Conservation (phyloP, 1,140 invertebrate genomes). For the Nymphalis io region DNA sequence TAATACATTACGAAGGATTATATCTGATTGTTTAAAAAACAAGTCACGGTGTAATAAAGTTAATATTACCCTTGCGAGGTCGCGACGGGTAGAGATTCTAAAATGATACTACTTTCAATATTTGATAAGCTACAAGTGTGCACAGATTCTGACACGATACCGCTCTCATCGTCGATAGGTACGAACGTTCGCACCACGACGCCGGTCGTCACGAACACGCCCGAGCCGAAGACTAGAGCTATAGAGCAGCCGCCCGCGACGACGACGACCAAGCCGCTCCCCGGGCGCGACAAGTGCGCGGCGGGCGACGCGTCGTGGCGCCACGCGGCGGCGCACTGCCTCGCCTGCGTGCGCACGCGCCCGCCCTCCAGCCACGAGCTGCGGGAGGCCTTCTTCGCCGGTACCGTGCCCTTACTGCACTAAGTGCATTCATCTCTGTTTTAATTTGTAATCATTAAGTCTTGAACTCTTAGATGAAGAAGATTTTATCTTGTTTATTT, state of each 20-base stretch:
- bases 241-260: background rate
- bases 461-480: too few relatives aligned
- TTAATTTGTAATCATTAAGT: too few relatives aligned
- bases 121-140: background rate
- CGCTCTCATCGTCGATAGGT: background rate
- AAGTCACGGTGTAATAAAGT: too few relatives aligned
- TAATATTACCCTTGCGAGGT: too few relatives aligned
- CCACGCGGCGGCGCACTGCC: slow-evolving; percentile 60
- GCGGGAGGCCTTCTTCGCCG: slow-evolving; percentile 76
- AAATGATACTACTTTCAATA: too few relatives aligned
- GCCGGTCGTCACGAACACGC: background rate
- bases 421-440: too few relatives aligned
- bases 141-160: background rate
- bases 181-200: slow-evolving; percentile 6
- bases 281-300: background rate
- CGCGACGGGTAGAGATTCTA: too few relatives aligned
- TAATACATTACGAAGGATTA: too few relatives aligned
- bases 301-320: slow-evolving; percentile 23
- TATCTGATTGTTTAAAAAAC: too few relatives aligned
- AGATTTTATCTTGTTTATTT: too few relatives aligned
- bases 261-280: background rate
- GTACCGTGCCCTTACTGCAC: slow-evolving; percentile 40
- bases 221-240: slow-evolving; percentile 6
- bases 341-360: slow-evolving; percentile 67
- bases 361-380: slow-evolving; percentile 71